These are phyloP conservation scores for Otolemur crassicaudatus DNA, from an alignment of 2,797 vertebrate genomes.

Conservation along the genomic window DNA sequence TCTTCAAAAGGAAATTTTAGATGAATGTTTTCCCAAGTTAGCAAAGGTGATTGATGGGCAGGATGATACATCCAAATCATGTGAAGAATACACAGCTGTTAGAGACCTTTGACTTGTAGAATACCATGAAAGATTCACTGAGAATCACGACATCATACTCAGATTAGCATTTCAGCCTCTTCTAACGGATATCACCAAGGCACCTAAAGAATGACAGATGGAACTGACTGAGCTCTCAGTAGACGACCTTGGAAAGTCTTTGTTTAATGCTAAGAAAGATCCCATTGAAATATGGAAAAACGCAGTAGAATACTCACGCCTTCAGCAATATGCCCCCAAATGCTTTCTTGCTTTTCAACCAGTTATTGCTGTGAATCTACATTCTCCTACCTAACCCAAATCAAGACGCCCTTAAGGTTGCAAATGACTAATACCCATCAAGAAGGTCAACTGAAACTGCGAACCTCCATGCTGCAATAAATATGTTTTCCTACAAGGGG, in stretches of 20 bases:
- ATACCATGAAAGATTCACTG: not conserved
- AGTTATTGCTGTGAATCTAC: not conserved
- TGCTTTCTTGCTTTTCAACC: not conserved
- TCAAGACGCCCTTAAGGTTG: not conserved
- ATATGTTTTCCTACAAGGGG: not conserved
- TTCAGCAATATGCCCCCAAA: not conserved
- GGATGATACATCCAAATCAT: not conserved
- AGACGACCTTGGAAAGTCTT: not conserved
- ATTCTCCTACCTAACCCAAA: not conserved
- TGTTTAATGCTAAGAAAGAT: not conserved
- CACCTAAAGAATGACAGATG: not conserved
- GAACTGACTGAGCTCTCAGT: not conserved
- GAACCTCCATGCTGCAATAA: not conserved
- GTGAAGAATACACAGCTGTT: not conserved
- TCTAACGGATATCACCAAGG: not conserved
- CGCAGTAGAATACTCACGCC: not conserved
- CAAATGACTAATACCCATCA: not conserved
- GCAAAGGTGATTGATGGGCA: not conserved
- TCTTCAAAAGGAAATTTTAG: not conserved
- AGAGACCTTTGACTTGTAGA: not conserved
- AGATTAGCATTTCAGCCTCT: not conserved
- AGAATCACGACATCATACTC: not conserved
- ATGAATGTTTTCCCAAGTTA: not conserved
- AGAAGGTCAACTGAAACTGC: too few relatives aligned
- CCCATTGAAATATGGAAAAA: not conserved